These are phyloP conservation scores for Apodemia hepburni DNA, from an alignment of 2,888 invertebrate genomes.

Conservation along the genomic window DNA sequence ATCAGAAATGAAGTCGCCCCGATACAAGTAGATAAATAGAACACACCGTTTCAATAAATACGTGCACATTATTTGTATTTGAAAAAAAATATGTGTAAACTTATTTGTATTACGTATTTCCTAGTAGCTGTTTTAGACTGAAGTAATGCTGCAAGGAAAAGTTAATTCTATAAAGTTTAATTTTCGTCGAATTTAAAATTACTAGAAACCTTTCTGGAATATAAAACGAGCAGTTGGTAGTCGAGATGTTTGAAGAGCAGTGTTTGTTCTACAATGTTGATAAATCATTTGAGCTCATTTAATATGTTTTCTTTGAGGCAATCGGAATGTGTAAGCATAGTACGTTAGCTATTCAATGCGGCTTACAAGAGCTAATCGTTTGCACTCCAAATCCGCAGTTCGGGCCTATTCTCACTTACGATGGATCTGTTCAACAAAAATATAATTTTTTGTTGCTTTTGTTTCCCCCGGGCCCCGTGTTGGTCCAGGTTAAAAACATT, in stretches of 20 bases:
- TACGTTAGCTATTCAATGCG: slow-evolving; percentile 14
- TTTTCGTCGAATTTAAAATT: background rate
- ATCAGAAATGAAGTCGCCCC: too few relatives aligned
- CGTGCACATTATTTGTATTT: too few relatives aligned
- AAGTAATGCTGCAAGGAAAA: background rate
- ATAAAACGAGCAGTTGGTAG: background rate
- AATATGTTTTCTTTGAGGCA: slow-evolving; percentile 13
- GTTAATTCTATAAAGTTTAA: background rate
- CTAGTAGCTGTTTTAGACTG: too few relatives aligned
- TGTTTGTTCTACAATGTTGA: slow-evolving; percentile 10
- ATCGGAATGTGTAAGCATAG: slow-evolving; percentile 14
- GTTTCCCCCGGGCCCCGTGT: too few relatives aligned
- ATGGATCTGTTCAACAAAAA: too few relatives aligned
- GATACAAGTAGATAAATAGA: too few relatives aligned
- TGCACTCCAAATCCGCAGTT: slow-evolving; percentile 23
- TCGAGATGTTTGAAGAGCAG: slow-evolving; percentile 5
- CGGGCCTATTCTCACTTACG: slow-evolving; percentile 7
- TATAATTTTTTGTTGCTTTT: too few relatives aligned
- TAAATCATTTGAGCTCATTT: slow-evolving; percentile 14
- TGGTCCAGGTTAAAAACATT: too few relatives aligned
- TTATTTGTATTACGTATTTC: too few relatives aligned
- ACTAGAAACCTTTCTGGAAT: background rate
- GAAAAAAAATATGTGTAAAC: too few relatives aligned
- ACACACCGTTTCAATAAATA: too few relatives aligned
- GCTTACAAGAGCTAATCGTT: slow-evolving; percentile 17